Evolutionary conservation across 2,113 vertebrate species (phyloP), one percentile per base, ranked within the genome.

Genomic region (Hippocampus comes): DNA sequence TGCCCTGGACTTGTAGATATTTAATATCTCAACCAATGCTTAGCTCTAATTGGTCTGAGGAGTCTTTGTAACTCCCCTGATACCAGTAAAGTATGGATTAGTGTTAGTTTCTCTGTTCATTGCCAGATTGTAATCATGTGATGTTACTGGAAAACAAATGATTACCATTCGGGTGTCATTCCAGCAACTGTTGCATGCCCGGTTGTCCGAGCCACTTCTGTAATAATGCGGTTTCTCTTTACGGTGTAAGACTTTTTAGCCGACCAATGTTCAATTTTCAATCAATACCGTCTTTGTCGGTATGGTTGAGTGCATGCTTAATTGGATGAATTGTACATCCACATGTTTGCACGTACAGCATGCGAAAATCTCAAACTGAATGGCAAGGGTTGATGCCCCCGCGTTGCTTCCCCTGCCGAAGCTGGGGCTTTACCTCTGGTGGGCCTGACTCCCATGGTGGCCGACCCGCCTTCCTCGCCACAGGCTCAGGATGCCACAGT

Each of bases 401-500:
- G 74, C 76, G 79, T 78, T 68, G 59, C 71, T 57, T 78, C 74
- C 74, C 51, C 82, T 79, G 78, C 73, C 87, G 73, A 78, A 70
- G 74, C 80, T 79, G 77, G 46, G 68, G 67, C 78, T 75, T 88
- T 79, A 83, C 77, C 79, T 82, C 75, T 70, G 49, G 74, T 70
- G 75, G 74, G 5, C 9, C 27, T 65, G 83, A 49, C 73, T 55
- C 84, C 86, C 78, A 74, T 65, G 34, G 68, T 68, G 74, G 12
- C 46, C 27, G 68, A 38, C 41, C 34, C 46, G 2, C 71, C 63
- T 73, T 69, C 78, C 73, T 79, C 86, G 63, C 87, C 80, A 14
- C 83, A 77, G 88, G 87, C 73, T 71, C 74, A 83, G 85, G 84
- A 91, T 86, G 76, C 73, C 27, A 55, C 72, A 43, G 75, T 56